A percentile compares a stretch with the other conserved stretches of the same genome.
Conservation (phyloP, 1,140 invertebrate genomes). For the Heliconius hewitsoni region DNA sequence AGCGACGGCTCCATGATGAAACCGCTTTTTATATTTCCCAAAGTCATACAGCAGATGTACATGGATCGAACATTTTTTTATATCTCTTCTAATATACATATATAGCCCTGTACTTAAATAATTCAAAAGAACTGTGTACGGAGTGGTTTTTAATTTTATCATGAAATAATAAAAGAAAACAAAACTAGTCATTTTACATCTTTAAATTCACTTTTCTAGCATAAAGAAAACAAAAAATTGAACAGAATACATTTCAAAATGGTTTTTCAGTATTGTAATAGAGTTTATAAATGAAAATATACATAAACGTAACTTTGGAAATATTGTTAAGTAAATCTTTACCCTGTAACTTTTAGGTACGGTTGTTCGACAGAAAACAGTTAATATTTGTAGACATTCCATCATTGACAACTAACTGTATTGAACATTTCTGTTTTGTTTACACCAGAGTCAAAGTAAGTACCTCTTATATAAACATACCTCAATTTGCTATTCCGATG, state of each 20-base stretch:
- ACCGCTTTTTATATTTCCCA: constrained; percentile 53
- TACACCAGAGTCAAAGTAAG: constrained; percentile 58
- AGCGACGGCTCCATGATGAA: constrained; percentile 42
- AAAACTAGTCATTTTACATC: neutral
- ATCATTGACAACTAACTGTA: constrained; percentile 66
- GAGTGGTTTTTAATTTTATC: neutral
- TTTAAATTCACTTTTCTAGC: no score
- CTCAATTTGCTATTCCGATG: constrained; percentile 71
- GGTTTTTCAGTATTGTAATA: neutral
- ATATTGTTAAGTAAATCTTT: constrained; percentile 9
- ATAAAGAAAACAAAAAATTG: no score
- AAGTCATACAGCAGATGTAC: constrained; percentile 39
- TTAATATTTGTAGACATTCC: constrained; percentile 53
- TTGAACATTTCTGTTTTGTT: constrained; percentile 66
- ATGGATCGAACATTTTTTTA: constrained; percentile 37
- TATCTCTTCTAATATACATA: constrained; percentile 2
- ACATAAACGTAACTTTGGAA: neutral
- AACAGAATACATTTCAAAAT: no score
- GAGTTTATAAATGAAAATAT: neutral
- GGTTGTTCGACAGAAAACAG: constrained; percentile 41
- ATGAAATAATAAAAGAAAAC: neutral
- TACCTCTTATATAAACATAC: constrained; percentile 66
- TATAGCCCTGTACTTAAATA: neutral
- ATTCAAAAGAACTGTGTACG: neutral
- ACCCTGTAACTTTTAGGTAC: constrained; percentile 6